Evolutionary conservation across 2,888 invertebrate genomes (phyloP).

Genomic region (Venustoraphidia nigricollis): DNA sequence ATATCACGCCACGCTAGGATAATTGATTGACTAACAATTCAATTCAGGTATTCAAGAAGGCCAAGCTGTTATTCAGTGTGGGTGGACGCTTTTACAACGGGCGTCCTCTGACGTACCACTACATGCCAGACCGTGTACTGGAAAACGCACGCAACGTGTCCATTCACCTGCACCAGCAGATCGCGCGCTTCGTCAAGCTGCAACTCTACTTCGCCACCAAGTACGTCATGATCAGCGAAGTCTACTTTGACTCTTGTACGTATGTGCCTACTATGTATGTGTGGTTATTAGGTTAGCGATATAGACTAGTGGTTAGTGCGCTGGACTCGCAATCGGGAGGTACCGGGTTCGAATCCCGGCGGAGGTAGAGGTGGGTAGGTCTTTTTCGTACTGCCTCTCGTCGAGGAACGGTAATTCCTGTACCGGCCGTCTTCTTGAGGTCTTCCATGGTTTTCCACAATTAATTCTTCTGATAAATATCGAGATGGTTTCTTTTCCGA

Average conservation of each 20-base stretch:
- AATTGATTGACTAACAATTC: background rate
- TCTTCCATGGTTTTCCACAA: no score
- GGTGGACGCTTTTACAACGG: slow-evolving; percentile 39
- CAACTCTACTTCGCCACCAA: slow-evolving; percentile 47
- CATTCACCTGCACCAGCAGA: slow-evolving; percentile 44
- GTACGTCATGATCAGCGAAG: slow-evolving; percentile 61
- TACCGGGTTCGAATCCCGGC: no score
- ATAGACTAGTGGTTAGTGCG: no score
- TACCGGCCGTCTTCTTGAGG: no score
- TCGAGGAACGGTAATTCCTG: no score
- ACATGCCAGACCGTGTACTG: slow-evolving; percentile 41
- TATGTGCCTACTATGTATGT: slow-evolving; percentile 4
- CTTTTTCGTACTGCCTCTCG: no score
- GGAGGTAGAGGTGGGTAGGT: no score
- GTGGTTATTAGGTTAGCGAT: background rate
- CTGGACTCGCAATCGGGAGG: no score
- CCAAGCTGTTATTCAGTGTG: slow-evolving; percentile 45
- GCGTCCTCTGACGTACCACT: slow-evolving; percentile 36
- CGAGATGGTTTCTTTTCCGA: no score
- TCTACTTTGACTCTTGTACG: slow-evolving; percentile 42
- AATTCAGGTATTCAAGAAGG: slow-evolving; percentile 46
- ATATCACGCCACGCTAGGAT: no score
- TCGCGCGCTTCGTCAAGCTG: slow-evolving; percentile 44
- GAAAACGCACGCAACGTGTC: slow-evolving; percentile 54
- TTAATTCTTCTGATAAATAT: no score